Evolutionary conservation across 2,888 invertebrate genomes (phyloP).

Genomic region (Drosophila kokeensis): DNA sequence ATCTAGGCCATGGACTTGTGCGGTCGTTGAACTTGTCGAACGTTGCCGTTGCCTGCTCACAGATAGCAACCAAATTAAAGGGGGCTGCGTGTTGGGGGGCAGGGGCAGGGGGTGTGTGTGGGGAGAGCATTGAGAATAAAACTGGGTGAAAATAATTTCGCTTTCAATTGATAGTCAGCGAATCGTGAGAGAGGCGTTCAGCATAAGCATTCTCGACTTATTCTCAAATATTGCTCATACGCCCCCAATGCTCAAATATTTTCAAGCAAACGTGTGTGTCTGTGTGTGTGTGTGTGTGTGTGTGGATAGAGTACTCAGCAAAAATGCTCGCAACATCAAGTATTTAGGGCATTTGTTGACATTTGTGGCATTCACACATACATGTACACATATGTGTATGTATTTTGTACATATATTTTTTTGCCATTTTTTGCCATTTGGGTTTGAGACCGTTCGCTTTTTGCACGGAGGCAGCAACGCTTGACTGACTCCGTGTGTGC

Average conservation of each 20-base stretch:
- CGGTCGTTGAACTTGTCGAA: slow-evolving; percentile 84
- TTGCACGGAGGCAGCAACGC: slow-evolving; percentile 9
- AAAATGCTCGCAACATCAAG: slow-evolving; percentile 43
- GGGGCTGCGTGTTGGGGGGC: neutral
- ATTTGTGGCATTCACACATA: slow-evolving; percentile 51
- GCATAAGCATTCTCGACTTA: slow-evolving; percentile 7
- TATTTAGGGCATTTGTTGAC: slow-evolving; percentile 73
- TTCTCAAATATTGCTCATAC: slow-evolving; percentile 39
- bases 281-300: neutral
- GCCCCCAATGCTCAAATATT: slow-evolving; percentile 14
- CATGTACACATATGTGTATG: slow-evolving; percentile 10
- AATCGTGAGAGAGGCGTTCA: slow-evolving; percentile 1
- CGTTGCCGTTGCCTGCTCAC: slow-evolving; percentile 29
- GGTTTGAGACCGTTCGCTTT: slow-evolving; percentile 44
- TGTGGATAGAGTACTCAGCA: slow-evolving; percentile 6
- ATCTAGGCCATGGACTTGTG: slow-evolving; percentile 85
- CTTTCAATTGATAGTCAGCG: slow-evolving; percentile 65
- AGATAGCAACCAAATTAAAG: slow-evolving; percentile 17
- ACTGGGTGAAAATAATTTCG: slow-evolving; percentile 48
- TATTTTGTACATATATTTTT: slow-evolving; percentile 18
- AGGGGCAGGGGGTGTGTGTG: neutral
- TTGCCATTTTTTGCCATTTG: slow-evolving; percentile 35
- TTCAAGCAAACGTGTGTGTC: slow-evolving; percentile 8
- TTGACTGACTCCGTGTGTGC: neutral
- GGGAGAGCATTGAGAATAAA: neutral